Evolutionary conservation across 2,888 invertebrate genomes (phyloP), one percentile per base, ranked within the genome.

Genomic region (Nymphalis polychloros): DNA sequence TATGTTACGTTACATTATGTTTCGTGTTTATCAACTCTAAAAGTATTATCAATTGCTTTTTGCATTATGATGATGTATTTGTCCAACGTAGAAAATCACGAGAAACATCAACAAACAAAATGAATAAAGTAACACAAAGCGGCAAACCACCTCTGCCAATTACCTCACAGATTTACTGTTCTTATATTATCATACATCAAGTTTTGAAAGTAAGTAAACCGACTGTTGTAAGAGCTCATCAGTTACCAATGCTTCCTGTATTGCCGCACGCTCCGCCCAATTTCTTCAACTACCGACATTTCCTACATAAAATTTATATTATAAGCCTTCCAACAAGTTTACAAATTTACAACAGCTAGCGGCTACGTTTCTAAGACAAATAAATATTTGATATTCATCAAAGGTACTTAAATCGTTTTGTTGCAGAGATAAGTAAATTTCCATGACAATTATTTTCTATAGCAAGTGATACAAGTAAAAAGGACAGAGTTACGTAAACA

Each of bases 191-290:
- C 55, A 69, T 50, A 35, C n/a, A 59, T 23, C 68, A 48, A 50
- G 63, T 68, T 70, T 70, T 65, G 70, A 59, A 70, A 70, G 64
- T 59, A 35, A 62, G 59, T 59, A 49, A 67, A 63, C 59, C 67
- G 52, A 63, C 78, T 86, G 83, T 84, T 81, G 87, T 83, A 87
- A 73, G 68, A 85, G 78, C 84, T 81, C 84, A 82, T 83, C 84
- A 84, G 82, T 83, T 83, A 80, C 75, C 80, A 77, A 74, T 78
- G 82, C 87, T 90, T 89, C 89, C 89, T 88, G 77, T 82, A 89
- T 88, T 87, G 86, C 88, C 70, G 75, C 72, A 73, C 73, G 75
- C 72, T 74, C 75, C 81, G 77, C 84, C 85, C 80, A 85, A 87
- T 86, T 86, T 87, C 85, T 84, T 81, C 78, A 79, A 78, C 76